phyloP scores from a whole-genome alignment of 2,113 vertebrate species.

The Lasiurus borealis region DNA sequence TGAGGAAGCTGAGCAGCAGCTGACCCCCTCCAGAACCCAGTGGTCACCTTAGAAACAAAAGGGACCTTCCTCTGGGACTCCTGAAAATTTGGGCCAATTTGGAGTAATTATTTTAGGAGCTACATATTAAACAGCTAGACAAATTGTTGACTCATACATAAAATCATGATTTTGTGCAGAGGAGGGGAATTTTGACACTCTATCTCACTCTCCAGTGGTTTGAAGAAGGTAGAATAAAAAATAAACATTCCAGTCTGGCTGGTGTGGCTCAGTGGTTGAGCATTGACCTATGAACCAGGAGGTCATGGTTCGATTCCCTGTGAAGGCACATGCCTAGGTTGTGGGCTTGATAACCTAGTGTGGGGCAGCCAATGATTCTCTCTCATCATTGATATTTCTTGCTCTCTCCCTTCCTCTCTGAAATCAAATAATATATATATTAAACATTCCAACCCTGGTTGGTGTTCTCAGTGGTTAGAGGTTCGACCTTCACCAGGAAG shows the following conservation, averaged over 20 bases:
- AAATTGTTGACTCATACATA: background rate
- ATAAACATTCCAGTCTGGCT: background rate
- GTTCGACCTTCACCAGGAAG: no score
- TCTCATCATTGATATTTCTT: no score
- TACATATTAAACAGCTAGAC: background rate
- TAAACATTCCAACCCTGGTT: no score
- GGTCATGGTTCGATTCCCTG: no score
- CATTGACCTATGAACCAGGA: no score
- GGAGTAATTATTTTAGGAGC: background rate
- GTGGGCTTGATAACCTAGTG: no score
- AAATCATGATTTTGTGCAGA: background rate
- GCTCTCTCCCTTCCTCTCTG: no score
- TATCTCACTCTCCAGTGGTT: background rate
- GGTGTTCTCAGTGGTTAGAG: no score
- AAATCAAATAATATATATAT: no score
- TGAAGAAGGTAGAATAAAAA: conserved; percentile 43
- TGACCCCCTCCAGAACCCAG: background rate
- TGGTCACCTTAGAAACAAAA: background rate
- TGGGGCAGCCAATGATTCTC: no score
- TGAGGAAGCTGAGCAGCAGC: background rate
- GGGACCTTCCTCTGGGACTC: background rate
- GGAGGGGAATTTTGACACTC: background rate
- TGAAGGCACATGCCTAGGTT: no score
- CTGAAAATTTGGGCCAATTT: background rate
- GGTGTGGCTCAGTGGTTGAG: no score